Conservation (phyloP, 2,888 invertebrate genomes). For the Thecophora atra region DNA sequence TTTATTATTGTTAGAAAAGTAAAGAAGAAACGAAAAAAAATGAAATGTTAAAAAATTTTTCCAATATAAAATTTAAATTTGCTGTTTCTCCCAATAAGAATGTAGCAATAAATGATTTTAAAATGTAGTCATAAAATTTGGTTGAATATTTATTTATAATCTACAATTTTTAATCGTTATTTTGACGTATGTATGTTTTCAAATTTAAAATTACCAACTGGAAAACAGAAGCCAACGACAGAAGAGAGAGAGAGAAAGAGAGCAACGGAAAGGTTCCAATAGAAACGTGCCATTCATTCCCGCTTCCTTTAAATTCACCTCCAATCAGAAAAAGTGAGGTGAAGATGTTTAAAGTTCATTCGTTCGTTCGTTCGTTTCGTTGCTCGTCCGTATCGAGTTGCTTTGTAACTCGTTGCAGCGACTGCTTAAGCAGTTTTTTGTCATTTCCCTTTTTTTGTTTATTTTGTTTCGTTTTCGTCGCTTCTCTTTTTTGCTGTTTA, state of each 20-base stretch:
- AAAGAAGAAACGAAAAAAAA: too few species aligned
- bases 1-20: background rate
- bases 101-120: too few species aligned
- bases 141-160: too few species aligned
- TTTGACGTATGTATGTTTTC: background rate
- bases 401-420: constrained; percentile 19
- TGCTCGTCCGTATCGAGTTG: background rate
- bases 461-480: background rate
- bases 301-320: too few species aligned
- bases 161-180: too few species aligned
- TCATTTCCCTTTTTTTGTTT: background rate
- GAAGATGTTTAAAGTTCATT: background rate
- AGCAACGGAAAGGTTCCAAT: too few species aligned
- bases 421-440: constrained; percentile 3
- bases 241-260: too few species aligned
- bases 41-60: too few species aligned
- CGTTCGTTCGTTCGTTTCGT: background rate
- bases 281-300: too few species aligned
- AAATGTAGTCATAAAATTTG: too few species aligned
- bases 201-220: background rate
- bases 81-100: too few species aligned
- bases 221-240: background rate
- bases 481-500: constrained; percentile 13
- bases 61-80: too few species aligned
- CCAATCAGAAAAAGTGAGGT: background rate